These are phyloP conservation scores for Enteromius unitaeniatus DNA, from an alignment of 2,797 vertebrate species.

Conservation along the genomic window DNA sequence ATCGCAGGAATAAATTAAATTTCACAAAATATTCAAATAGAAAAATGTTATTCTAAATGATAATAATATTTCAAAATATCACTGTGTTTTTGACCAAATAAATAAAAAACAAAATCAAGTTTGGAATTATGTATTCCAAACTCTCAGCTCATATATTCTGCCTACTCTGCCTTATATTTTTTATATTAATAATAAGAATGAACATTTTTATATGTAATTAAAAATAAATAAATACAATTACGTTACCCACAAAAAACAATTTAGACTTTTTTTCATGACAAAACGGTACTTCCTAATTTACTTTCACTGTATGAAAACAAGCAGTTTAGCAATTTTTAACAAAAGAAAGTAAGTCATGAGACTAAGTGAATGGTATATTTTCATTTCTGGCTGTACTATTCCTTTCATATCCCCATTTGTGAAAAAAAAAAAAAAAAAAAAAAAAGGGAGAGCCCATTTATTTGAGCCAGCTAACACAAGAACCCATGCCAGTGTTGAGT, in stretches of 20 bases:
- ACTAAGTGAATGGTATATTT: slow-evolving; percentile 11
- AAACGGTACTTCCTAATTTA: background rate
- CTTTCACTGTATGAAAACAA: background rate
- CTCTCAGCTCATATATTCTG: background rate
- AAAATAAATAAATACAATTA: background rate
- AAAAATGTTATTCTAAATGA: background rate
- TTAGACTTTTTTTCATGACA: background rate
- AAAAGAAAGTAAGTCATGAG: background rate
- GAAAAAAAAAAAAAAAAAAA: background rate
- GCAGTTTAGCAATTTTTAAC: background rate
- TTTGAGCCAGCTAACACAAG: slow-evolving; percentile 22
- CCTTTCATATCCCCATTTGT: slow-evolving; percentile 25
- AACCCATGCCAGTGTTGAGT: background rate
- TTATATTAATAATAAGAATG: background rate
- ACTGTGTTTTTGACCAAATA: too few species aligned
- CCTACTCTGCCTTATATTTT: too few species aligned
- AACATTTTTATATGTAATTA: background rate
- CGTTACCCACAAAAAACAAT: background rate
- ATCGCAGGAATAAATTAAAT: too few species aligned
- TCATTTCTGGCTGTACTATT: background rate
- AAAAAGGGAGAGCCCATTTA: background rate
- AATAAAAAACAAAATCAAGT: too few species aligned
- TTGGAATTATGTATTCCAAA: background rate
- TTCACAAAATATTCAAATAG: background rate
- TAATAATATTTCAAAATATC: background rate